Percentiles rank a stretch among this genome's conserved stretches.
These are phyloP conservation scores for Bibio marci DNA, from an alignment of 2,888 invertebrate species.

Conservation along the genomic window DNA sequence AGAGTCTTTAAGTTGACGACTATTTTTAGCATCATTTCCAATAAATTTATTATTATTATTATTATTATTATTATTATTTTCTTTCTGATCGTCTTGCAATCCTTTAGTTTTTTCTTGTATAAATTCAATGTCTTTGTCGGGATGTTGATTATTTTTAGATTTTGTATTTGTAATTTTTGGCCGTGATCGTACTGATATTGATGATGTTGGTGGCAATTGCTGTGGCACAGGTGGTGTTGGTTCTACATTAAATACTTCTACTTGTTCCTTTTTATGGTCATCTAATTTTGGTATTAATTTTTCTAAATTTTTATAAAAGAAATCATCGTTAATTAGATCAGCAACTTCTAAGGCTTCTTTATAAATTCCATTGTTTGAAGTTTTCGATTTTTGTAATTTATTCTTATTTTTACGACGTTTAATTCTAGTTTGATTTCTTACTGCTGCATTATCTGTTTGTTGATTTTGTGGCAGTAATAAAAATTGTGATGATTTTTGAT, in stretches of 20 bases:
- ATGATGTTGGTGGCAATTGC: too few relatives aligned
- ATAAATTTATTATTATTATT: too few relatives aligned
- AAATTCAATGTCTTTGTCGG: too few relatives aligned
- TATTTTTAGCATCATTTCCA: too few relatives aligned
- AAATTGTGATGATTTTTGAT: not conserved
- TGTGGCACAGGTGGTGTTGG: not conserved
- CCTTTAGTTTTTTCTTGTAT: too few relatives aligned
- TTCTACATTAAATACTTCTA: not conserved
- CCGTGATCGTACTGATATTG: too few relatives aligned
- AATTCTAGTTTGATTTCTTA: not conserved
- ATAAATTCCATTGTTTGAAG: too few relatives aligned
- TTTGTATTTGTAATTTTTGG: too few relatives aligned
- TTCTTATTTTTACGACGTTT: not conserved
- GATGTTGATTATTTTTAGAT: too few relatives aligned
- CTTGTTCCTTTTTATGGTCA: not conserved
- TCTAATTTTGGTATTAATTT: slow-evolving; percentile 4
- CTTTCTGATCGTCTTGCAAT: too few relatives aligned
- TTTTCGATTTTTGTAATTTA: too few relatives aligned
- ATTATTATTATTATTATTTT: too few relatives aligned
- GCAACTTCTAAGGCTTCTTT: slow-evolving; percentile 8
- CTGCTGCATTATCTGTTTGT: not conserved
- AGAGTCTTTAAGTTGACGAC: not conserved
- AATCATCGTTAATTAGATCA: slow-evolving; percentile 9
- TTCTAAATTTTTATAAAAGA: slow-evolving; percentile 5
- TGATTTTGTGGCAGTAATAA: not conserved